Evolutionary conservation across 2,113 vertebrate genomes (phyloP).

Genomic region (Lethenteron reissneri): DNA sequence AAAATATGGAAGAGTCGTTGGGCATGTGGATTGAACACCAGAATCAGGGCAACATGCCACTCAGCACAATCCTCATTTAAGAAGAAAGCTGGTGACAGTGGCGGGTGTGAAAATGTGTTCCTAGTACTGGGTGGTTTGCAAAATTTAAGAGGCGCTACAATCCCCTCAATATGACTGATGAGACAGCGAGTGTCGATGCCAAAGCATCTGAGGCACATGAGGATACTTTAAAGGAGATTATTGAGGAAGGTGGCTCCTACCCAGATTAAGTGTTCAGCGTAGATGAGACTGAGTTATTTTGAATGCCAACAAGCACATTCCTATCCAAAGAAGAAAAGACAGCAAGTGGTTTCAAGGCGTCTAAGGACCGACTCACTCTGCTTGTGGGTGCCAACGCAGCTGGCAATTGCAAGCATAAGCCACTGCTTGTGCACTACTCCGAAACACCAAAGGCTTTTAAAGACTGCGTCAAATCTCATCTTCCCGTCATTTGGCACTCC

Average conservation of each 20-base stretch:
- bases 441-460: conserved; percentile 6
- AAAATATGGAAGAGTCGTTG: neutral
- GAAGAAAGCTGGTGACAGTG: neutral
- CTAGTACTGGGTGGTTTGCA: conserved; percentile 5
- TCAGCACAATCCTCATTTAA: neutral
- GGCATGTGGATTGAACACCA: neutral
- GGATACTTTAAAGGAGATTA: conserved; percentile 1
- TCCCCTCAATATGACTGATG: neutral
- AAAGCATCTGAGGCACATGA: neutral
- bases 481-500: conserved; percentile 5
- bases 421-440: neutral
- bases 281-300: conserved; percentile 9
- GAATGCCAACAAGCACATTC: conserved; percentile 9
- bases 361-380: conserved; percentile 9
- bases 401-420: conserved; percentile 4
- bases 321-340: conserved; percentile 8
- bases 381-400: conserved; percentile 6
- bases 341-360: conserved; percentile 7
- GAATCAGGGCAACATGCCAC: neutral
- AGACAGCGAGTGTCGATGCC: neutral
- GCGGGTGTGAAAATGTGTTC: neutral
- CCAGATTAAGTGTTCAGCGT: conserved; percentile 8
- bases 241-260: conserved; percentile 2
- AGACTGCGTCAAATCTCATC: conserved; percentile 1
- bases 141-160: conserved; percentile 4